Evolutionary conservation across 2,113 vertebrate species (phyloP).

Genomic region (Ammospiza caudacuta): DNA sequence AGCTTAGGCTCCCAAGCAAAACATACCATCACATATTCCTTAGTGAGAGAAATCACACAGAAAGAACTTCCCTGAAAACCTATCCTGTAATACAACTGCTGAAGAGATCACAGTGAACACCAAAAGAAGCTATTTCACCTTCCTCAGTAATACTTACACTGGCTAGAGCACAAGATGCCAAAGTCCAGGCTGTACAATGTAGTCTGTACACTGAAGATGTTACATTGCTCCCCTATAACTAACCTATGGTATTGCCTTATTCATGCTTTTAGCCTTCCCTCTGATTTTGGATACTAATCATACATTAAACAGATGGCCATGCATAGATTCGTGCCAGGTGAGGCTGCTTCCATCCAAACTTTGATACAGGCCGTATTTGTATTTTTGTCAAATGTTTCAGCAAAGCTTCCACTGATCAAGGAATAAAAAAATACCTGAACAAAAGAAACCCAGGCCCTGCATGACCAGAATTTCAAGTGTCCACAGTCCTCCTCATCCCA

Average conservation of each 20-base stretch:
- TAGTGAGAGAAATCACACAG: neutral
- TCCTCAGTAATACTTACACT: neutral
- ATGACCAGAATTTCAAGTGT: neutral
- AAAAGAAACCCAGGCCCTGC: neutral
- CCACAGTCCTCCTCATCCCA: neutral
- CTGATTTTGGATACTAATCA: neutral
- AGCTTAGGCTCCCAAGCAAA: neutral
- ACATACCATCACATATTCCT: neutral
- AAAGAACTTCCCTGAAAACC: neutral
- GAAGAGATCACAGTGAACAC: neutral
- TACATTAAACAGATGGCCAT: neutral
- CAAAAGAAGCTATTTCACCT: neutral
- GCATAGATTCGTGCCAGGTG: neutral
- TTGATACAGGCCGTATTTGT: neutral
- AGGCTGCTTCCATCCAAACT: neutral
- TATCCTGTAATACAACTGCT: neutral
- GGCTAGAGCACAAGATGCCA: neutral
- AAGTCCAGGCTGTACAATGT: neutral
- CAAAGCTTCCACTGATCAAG: neutral
- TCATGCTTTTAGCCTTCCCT: neutral
- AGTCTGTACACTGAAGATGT: neutral
- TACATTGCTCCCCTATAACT: neutral
- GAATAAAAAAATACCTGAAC: neutral
- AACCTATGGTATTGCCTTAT: neutral
- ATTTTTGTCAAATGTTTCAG: neutral